phyloP scores from a whole-genome alignment of 2,888 invertebrate genomes.

The Colostygia pectinataria region DNA sequence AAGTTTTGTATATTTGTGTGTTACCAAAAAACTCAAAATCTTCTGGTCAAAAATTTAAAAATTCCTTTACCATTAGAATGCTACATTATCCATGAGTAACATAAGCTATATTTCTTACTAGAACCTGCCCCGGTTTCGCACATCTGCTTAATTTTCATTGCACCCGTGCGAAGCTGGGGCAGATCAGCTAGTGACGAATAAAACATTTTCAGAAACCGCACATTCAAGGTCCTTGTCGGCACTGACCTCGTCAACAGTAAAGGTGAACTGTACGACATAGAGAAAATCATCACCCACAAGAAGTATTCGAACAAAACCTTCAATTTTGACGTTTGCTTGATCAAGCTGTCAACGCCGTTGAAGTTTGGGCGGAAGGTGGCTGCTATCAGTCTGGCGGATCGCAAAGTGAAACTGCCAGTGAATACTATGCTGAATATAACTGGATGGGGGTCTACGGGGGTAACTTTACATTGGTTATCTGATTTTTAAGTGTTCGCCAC shows the following conservation, averaged over 20 bases:
- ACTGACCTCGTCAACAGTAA: constrained; percentile 34
- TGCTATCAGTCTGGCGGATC: constrained; percentile 27
- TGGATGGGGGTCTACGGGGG: constrained; percentile 43
- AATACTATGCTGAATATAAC: constrained; percentile 34
- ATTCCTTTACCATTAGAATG: no score
- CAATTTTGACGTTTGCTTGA: constrained; percentile 38
- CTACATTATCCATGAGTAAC: no score
- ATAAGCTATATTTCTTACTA: no score
- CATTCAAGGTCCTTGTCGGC: constrained; percentile 44
- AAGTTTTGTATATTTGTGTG: no score
- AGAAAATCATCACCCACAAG: constrained; percentile 41
- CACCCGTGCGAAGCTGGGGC: no score
- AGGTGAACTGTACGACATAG: constrained; percentile 41
- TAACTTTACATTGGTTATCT: constrained; percentile 15
- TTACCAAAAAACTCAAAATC: no score
- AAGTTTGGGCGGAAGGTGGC: constrained; percentile 37
- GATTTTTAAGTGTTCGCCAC: not conserved
- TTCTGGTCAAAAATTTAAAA: no score
- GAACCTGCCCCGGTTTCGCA: no score
- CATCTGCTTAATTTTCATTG: no score
- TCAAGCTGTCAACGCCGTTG: constrained; percentile 29
- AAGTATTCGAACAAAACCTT: constrained; percentile 33
- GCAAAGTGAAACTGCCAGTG: constrained; percentile 20
- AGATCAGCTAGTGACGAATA: no score
- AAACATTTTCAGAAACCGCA: constrained; percentile 38